Evolutionary conservation across 2,797 vertebrate species (phyloP), one percentile per base, ranked within the genome.

Genomic region (Molossus molossus): DNA sequence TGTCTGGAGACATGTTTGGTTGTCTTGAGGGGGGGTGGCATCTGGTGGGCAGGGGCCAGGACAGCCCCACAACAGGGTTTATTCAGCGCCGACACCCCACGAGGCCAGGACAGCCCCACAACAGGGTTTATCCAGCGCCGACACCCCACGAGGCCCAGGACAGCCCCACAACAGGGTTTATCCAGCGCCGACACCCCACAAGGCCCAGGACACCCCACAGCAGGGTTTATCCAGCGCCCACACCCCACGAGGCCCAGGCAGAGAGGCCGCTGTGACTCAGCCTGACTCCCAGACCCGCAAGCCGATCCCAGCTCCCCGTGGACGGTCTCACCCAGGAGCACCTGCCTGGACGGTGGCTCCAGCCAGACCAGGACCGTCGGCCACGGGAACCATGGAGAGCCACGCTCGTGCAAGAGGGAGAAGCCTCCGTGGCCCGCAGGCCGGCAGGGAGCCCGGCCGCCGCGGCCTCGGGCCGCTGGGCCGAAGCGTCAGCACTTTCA

Each of bases 391-490:
- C 8, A 1, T 0, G 21, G 53, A 45, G 50, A 57, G 69, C 27
- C 9, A 6, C 0, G 0, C 23, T 69, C 20, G 23, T 15, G 65
- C n/a, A 29, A 29, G 27, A 12, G 1, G 29, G 13, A 45, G 27
- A 9, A 20, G 0, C 21, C 25, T 1, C 17, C 0, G 7, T 0
- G 5, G 45, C 45, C n/a, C 5, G 5, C 1, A 0, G 17, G 29
- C 3, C 5, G 20, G 11, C 27, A 0, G 72, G 80, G 6, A 21
- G 18, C 23, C 3, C 0, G 0, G 13, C 86, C 90, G 37, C 65
- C 65, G 12, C 6, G 80, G 72, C 70, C 1, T 2, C 60, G 40
- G 27, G 50, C 25, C 0, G 14, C 76, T 2, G 3, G 50, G 55
- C 75, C 13, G 45, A 27, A 18, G 50, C 11, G 0, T 21, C 9